Base-by-base conservation (phyloP, 2,888 invertebrate genomes). In the Eretmocerus hayati region DNA sequence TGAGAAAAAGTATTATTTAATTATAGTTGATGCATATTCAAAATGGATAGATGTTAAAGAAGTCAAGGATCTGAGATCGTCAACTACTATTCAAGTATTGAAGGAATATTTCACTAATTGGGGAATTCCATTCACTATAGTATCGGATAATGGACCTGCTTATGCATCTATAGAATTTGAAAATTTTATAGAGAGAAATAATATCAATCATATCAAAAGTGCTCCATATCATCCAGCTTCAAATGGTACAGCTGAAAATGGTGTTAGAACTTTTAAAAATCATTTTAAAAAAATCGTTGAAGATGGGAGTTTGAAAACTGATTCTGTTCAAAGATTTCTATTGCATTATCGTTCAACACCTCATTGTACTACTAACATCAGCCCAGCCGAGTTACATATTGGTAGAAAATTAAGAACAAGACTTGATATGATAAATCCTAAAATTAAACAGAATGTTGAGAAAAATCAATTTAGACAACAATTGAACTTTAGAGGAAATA, bases 211-310 rank as follows among this genome's bases (percentile, higher is more conserved):
- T 21, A 21, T 20, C 4, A 22, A 22, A 15, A 15, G 22, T 13
- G n/a, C 40, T 15, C 40, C 40, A 2, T 40, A 5, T 16, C 21
- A 26, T 21, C 22, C 40, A 13, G 20, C 40, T 2, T 15, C 21
- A 15, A 40, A 40, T 21, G 40, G 21, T 1, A 15, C 22, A 1
- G 22, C 26, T 1, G 21, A 40, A 40, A 40, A 40, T 21, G 13
- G 22, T 1, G 40, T 40, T 21, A 40, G 18, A 21, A 21, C 40
- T 6, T 40, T 40, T 21, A 40, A 40, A 20, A 19, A 13, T 40
- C 2, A 22, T 6, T 22, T 40, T 3, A 40, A 40, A 20, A 55
- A 57, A 58, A 51, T 50, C 49, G 50, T 46, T 61, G 60, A 61
- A 62, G 51, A 43, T 56, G 4, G 31, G 15, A 13, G 13, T n/a